Evolutionary conservation across 1,140 invertebrate genomes (phyloP).

Genomic region (Trachymyrmex septentrionalis): DNA sequence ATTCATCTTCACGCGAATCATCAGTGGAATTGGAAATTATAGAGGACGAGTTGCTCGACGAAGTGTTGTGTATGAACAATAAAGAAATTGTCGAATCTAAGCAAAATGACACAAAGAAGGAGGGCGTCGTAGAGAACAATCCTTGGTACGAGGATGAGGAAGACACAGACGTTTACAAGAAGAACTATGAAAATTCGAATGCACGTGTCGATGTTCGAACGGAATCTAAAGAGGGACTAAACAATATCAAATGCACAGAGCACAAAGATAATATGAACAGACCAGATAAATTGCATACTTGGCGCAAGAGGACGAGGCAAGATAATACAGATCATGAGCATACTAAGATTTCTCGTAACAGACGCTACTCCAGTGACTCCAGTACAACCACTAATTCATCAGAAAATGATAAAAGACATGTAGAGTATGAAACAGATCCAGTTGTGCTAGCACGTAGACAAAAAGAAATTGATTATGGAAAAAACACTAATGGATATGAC

Average conservation of each 20-base stretch:
- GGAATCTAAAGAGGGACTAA: neutral
- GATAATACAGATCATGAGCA: slow-evolving; percentile 58
- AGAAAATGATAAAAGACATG: slow-evolving; percentile 72
- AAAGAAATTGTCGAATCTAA: slow-evolving; percentile 31
- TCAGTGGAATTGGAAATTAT: slow-evolving; percentile 42
- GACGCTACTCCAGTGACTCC: slow-evolving; percentile 79
- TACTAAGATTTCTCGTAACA: slow-evolving; percentile 74
- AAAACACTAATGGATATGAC: slow-evolving; percentile 96
- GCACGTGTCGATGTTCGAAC: slow-evolving; percentile 13
- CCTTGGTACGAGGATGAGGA: slow-evolving; percentile 23
- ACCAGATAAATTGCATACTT: slow-evolving; percentile 43
- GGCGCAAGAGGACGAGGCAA: slow-evolving; percentile 73
- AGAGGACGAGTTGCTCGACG: slow-evolving; percentile 78
- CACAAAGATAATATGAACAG: slow-evolving; percentile 58
- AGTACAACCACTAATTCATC: slow-evolving; percentile 82
- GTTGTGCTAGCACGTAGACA: slow-evolving; percentile 91
- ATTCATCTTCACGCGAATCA: neutral
- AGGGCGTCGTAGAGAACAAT: neutral
- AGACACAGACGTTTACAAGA: slow-evolving; percentile 7
- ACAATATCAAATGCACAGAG: slow-evolving; percentile 36
- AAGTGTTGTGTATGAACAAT: slow-evolving; percentile 71
- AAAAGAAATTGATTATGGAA: slow-evolving; percentile 98
- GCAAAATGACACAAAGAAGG: slow-evolving; percentile 35
- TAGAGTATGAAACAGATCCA: slow-evolving; percentile 91
- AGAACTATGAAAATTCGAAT: slow-evolving; percentile 17